Base-by-base conservation (phyloP, 2,113 vertebrate species). In the Oryzias melastigma region DNA sequence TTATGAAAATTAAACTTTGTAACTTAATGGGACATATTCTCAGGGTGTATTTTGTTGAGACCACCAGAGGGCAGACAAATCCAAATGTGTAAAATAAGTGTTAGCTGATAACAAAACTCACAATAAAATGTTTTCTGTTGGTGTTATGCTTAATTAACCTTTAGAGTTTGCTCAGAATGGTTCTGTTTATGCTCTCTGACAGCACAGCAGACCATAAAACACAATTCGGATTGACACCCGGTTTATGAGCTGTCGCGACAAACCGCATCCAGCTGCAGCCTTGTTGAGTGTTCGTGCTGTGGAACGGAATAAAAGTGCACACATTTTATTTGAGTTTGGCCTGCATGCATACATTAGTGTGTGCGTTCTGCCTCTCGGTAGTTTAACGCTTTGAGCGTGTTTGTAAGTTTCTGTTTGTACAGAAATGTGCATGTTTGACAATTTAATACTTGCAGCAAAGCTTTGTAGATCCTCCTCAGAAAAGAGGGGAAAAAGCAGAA, bases 301-400 rank as follows among this genome's bases (percentile, higher is more conserved):
- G 60, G 65, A 45, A 40, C 16, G 15, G 4, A 70, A 68, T 50
- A 40, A 63, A 75, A 63, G 53, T 51, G 17, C 35, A 13, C 12
- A n/a, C 4, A 6, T 27, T 68, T 59, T 1, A 47, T 58, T 73
- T 65, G 7, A 71, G 58, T 42, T 66, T 61, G 49, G 18, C 55
- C 51, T 56, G 52, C 43, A 24, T 24, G 22, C 48, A 44, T 55
- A 56, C 25, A 66, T 65, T 15, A 20, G 52, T 63, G 24, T 25
- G n/a, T 40, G 45, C 2, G 5, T 58, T 48, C 68, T 29, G n/a
- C 43, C 41, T 54, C 45, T 57, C 48, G 62, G 65, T 4, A 49
- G 58, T 60, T 3, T 68, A 45, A 61, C 40, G 71, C 70, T 77
- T 68, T 72, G 69, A 78, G 55, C 27, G 16, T 46, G 52, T 67